These are phyloP conservation scores for Eretmochelys imbricata DNA, from an alignment of 2,113 vertebrate species.

Conservation along the genomic window DNA sequence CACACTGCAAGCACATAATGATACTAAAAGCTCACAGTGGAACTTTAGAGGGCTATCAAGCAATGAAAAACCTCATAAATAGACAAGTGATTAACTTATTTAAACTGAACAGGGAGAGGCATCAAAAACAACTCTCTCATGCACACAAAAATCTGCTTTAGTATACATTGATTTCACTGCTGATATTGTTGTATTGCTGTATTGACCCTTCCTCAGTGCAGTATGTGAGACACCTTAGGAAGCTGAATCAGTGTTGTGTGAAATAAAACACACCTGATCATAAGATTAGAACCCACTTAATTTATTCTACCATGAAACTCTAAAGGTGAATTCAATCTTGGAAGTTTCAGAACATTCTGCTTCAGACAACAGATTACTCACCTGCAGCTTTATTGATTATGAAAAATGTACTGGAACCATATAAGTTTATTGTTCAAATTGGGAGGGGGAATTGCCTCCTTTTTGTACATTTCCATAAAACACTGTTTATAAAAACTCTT, in stretches of 20 bases:
- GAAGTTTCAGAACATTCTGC: conserved; percentile 5
- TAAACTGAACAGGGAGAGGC: conserved; percentile 33
- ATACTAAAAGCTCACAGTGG: conserved; percentile 71
- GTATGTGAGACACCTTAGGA: conserved; percentile 31
- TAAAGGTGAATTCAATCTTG: conserved; percentile 28
- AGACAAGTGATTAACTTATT: conserved; percentile 70
- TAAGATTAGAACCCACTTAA: conserved; percentile 3
- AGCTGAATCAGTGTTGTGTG: neutral
- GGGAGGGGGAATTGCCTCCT: neutral
- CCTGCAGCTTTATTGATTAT: neutral
- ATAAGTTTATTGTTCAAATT: neutral
- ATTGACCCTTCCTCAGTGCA: conserved; percentile 17
- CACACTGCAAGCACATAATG: conserved; percentile 60
- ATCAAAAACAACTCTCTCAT: conserved; percentile 21
- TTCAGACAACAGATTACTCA: conserved; percentile 15
- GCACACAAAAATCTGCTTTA: neutral
- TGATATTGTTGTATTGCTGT: neutral
- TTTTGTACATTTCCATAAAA: neutral
- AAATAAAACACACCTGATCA: neutral
- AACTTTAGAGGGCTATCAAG: conserved; percentile 75
- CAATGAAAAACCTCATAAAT: conserved; percentile 73
- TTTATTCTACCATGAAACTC: neutral
- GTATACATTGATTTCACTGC: conserved; percentile 45
- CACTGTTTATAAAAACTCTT: neutral
- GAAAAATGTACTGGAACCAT: neutral